phyloP scores from a whole-genome alignment of 2,888 invertebrate species.

The Ametastegia equiseti region DNA sequence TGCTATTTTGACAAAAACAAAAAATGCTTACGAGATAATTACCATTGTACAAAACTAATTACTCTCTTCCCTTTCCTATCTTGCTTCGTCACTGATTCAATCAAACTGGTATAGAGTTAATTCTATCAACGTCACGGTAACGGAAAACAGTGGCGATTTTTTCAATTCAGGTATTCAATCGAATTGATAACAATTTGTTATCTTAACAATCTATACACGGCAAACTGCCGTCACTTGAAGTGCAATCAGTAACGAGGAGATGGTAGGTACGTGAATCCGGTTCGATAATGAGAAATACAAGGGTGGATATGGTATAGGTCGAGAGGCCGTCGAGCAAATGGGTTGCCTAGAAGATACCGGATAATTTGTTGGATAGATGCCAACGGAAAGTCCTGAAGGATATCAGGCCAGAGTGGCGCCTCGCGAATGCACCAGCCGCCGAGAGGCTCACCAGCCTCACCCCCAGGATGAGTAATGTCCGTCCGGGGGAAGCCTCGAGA shows the following conservation, averaged over 20 bases:
- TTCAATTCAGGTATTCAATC: background rate
- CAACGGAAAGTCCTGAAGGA: slow-evolving; percentile 58
- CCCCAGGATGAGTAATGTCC: slow-evolving; percentile 37
- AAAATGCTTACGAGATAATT: background rate
- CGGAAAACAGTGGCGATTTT: background rate
- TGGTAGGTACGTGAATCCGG: slow-evolving; percentile 9
- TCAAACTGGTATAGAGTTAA: background rate
- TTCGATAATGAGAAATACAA: slow-evolving; percentile 17
- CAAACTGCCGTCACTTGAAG: background rate
- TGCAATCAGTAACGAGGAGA: slow-evolving; percentile 4
- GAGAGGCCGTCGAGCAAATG: background rate
- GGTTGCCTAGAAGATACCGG: slow-evolving; percentile 55
- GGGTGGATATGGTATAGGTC: slow-evolving; percentile 2
- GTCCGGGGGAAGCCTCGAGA: slow-evolving; percentile 13
- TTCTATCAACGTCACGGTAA: background rate
- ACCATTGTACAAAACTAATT: slow-evolving; percentile 1
- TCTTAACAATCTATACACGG: background rate
- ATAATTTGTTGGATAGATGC: slow-evolving; percentile 64
- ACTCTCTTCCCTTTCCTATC: background rate
- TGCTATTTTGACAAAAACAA: background rate
- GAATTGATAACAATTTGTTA: background rate
- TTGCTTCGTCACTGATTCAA: background rate
- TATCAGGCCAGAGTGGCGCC: slow-evolving; percentile 40
- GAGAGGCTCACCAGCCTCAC: slow-evolving; percentile 40
- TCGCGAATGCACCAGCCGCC: slow-evolving; percentile 25